Conservation (phyloP, 1,140 invertebrate species). For the Zaprionus capensis region DNA sequence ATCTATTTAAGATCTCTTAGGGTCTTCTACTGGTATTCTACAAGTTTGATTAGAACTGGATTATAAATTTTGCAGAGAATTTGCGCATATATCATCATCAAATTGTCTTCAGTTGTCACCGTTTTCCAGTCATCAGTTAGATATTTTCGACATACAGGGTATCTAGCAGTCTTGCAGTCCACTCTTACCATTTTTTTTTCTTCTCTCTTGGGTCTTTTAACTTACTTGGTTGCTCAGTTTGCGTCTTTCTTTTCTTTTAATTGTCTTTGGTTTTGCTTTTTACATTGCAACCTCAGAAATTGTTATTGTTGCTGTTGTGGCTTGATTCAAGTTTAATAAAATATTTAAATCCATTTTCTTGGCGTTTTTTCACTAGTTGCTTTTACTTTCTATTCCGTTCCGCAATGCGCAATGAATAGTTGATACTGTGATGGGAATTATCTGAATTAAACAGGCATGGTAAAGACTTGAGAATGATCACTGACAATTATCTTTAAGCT, state of each 20-base stretch:
- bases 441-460: too few species aligned
- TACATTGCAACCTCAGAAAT: conserved; percentile 19
- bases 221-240: conserved; percentile 37
- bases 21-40: too few species aligned
- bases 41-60: too few species aligned
- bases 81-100: too few species aligned
- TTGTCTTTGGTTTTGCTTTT: conserved; percentile 63
- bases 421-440: background rate
- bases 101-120: too few species aligned
- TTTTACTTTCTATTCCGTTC: conserved; percentile 8
- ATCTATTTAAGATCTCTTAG: background rate
- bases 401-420: background rate
- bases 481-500: background rate
- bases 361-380: conserved; percentile 2
- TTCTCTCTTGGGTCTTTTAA: conserved; percentile 15
- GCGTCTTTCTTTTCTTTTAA: conserved; percentile 64
- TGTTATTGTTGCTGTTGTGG: conserved; percentile 19
- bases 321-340: conserved; percentile 57
- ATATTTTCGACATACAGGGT: background rate
- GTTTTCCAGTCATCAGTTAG: too few species aligned
- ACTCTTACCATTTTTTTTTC: background rate
- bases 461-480: background rate
- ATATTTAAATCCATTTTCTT: conserved; percentile 48
- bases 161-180: background rate
- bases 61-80: too few species aligned